phyloP scores from a whole-genome alignment of 2,113 vertebrate species.

The Strigops habroptila region DNA sequence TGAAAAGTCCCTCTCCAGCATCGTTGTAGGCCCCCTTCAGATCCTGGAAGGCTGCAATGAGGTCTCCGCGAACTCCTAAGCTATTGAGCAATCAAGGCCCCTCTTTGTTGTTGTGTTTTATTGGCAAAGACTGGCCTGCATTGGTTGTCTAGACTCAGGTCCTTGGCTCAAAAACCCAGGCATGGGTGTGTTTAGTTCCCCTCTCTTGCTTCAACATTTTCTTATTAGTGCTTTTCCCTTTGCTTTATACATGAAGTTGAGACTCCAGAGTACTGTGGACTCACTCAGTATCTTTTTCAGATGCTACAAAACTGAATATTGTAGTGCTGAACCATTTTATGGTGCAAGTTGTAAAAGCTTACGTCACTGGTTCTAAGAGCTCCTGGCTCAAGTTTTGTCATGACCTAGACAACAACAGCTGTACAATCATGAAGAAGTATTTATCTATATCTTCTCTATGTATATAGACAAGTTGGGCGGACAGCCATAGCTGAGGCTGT shows the following conservation, averaged over 20 bases:
- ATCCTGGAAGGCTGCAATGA: not conserved
- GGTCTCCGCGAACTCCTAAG: not conserved
- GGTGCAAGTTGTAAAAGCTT: not conserved
- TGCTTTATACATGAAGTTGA: not conserved
- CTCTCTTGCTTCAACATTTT: not conserved
- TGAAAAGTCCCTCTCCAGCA: not conserved
- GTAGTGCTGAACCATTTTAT: not conserved
- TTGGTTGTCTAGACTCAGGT: not conserved
- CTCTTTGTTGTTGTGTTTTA: not conserved
- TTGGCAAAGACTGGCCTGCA: not conserved
- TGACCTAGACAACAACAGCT: not conserved
- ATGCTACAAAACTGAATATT: not conserved
- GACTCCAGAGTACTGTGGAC: not conserved
- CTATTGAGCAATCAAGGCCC: not conserved
- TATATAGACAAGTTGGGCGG: not conserved
- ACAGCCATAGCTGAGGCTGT: not conserved
- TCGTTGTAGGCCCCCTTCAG: not conserved
- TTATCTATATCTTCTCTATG: not conserved
- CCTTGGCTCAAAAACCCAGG: not conserved
- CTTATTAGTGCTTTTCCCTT: not conserved
- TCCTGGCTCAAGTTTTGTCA: not conserved
- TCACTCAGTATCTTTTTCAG: not conserved
- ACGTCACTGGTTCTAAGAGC: not conserved
- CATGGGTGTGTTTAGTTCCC: not conserved
- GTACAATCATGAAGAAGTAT: not conserved